phyloP scores from a whole-genome alignment of 1,140 invertebrate species.

The Mylabris phalerata region DNA sequence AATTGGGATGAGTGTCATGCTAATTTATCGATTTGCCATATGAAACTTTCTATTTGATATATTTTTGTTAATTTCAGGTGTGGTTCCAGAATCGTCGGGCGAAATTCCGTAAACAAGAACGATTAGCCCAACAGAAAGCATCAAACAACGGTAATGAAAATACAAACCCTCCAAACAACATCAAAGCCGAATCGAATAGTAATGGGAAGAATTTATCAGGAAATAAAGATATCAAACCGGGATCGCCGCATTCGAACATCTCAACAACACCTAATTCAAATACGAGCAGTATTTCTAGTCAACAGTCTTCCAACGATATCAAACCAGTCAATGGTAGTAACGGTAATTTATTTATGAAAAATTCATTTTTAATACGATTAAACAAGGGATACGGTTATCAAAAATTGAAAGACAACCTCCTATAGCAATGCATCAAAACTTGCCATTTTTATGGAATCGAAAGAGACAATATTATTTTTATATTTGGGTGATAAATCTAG shows the following conservation, averaged over 20 bases:
- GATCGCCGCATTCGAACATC: conserved; percentile 42
- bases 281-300: conserved; percentile 40
- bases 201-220: conserved; percentile 26
- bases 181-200: conserved; percentile 35
- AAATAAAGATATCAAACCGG: conserved; percentile 42
- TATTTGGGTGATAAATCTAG: conserved; percentile 33
- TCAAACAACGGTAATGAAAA: conserved; percentile 32
- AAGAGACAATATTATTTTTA: conserved; percentile 38
- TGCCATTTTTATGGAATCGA: conserved; percentile 26
- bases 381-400: not conserved
- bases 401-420: not conserved
- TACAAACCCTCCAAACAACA: conserved; percentile 28
- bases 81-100: conserved; percentile 92
- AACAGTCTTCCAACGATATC: conserved; percentile 43
- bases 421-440: conserved; percentile 9
- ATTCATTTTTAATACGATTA: conserved; percentile 3
- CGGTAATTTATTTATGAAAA: conserved; percentile 21
- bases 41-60: not conserved
- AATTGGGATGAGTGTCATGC: no score
- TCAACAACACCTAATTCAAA: conserved; percentile 45
- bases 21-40: no score
- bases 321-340: conserved; percentile 43
- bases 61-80: conserved; percentile 57
- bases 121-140: conserved; percentile 70
- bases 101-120: conserved; percentile 89